Conservation (phyloP, 2,888 invertebrate genomes). For the Rotaria magnacalcarata region DNA sequence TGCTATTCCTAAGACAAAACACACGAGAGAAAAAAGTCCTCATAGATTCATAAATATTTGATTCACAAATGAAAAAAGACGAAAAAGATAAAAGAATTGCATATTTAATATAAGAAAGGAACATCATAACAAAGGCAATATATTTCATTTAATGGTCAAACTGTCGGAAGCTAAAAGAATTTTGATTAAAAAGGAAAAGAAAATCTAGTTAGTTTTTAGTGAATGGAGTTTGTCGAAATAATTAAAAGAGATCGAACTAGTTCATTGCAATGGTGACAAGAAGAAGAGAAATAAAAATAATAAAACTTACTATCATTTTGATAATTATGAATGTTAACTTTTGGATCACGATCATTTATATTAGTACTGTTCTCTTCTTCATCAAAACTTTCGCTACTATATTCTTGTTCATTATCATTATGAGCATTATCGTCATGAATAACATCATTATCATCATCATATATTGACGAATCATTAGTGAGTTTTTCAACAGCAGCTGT, state of each 20-base stretch:
- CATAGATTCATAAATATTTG: background rate
- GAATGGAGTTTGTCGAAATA: too few relatives aligned
- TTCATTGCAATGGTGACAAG: too few relatives aligned
- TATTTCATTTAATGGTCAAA: too few relatives aligned
- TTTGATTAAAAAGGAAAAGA: too few relatives aligned
- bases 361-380: background rate
- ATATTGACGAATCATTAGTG: background rate
- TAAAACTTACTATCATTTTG: background rate
- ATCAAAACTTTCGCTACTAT: background rate
- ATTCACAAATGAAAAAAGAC: too few relatives aligned
- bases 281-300: too few relatives aligned
- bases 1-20: background rate
- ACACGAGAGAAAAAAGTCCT: background rate
- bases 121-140: too few relatives aligned
- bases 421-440: background rate
- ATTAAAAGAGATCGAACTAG: too few relatives aligned
- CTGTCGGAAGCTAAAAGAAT: too few relatives aligned
- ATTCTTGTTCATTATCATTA: background rate
- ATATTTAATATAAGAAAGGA: too few relatives aligned
- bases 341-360: background rate
- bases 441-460: slow-evolving; percentile 24
- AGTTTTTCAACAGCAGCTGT: background rate
- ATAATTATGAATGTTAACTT: background rate
- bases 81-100: too few relatives aligned
- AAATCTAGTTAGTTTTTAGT: too few relatives aligned